Base-by-base conservation (phyloP, 37 sponge, comb jelly and placozoan genomes). In the Halichondria panicea region DNA sequence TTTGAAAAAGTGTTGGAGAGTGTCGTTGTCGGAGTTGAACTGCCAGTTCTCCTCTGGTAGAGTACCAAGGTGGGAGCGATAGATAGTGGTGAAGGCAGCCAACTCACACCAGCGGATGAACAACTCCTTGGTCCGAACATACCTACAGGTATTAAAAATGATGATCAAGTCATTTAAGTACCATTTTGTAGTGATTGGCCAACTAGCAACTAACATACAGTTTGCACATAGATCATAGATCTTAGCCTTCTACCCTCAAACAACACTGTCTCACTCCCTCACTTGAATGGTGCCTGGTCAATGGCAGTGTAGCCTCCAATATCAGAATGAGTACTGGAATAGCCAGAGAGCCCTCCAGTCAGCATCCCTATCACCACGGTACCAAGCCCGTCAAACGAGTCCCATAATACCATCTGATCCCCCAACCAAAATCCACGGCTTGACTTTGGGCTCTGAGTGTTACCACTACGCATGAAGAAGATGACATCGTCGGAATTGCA, bases 251-350 rank as follows among this genome's bases (percentile, higher is more conserved):
- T n/a, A n/a, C n/a, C n/a, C n/a, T n/a, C n/a, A n/a, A n/a, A n/a
- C n/a, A n/a, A n/a, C n/a, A n/a, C n/a, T n/a, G n/a, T 19, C 50
- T 63, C n/a, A 46, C 37, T 38, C 50, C 19, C 83, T 58, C 55
- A 83, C 76, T 83, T 54, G 48, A 76, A 18, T 7, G 48, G 58
- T 3, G 6, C 27, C 21, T 68, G 32, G 43, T 74, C 53, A 9
- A 91, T 36, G 40, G 87, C 66, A 4, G 92, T 87, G 62, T 92
- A 92, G 55, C 92, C 92, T 55, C 92, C 92, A 60, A 83, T 92
- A 84, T 92, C 92, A 27, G 92, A 78, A 61, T 92, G 92, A 0
- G 64, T 66, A 1, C 83, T 72, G 1, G 92, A 70, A 46, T 68
- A 79, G 18, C 92, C 92, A 3, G 88, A 82, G 33, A 92, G 40